These are phyloP conservation scores for Octomys mimax DNA, from an alignment of 2,797 vertebrate species.

Conservation along the genomic window DNA sequence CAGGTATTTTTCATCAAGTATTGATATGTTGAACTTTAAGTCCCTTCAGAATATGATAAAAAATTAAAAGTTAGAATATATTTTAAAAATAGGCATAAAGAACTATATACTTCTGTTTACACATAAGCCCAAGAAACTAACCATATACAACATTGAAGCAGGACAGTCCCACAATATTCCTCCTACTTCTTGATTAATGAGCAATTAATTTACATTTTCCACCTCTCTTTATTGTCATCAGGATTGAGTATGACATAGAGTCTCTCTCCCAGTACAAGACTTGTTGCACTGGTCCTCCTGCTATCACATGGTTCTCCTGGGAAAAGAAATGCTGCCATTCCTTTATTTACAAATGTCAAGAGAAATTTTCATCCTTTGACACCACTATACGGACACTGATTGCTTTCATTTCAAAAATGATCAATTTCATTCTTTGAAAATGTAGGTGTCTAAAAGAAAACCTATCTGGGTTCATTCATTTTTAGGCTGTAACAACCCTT, in stretches of 20 bases:
- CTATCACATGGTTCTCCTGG: not conserved
- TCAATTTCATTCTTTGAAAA: not conserved
- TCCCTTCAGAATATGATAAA: no score
- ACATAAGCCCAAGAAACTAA: no score
- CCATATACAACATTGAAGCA: no score
- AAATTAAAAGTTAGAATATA: no score
- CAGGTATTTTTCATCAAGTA: no score
- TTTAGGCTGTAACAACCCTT: not conserved
- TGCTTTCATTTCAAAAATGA: conserved; percentile 48
- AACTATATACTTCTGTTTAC: no score
- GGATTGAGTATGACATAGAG: not conserved
- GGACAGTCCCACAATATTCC: not conserved
- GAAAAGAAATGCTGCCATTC: not conserved
- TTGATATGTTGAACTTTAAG: no score
- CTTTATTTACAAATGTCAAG: not conserved
- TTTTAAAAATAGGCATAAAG: no score
- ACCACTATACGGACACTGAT: not conserved
- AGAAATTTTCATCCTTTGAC: not conserved
- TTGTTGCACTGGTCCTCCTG: no score
- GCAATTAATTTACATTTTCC: not conserved
- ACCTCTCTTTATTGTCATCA: not conserved
- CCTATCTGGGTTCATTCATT: not conserved
- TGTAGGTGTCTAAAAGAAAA: not conserved
- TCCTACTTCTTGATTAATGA: not conserved
- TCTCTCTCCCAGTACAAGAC: not conserved